Evolutionary conservation across 2,113 vertebrate genomes (phyloP).

Genomic region (Percopsis transmontana): DNA sequence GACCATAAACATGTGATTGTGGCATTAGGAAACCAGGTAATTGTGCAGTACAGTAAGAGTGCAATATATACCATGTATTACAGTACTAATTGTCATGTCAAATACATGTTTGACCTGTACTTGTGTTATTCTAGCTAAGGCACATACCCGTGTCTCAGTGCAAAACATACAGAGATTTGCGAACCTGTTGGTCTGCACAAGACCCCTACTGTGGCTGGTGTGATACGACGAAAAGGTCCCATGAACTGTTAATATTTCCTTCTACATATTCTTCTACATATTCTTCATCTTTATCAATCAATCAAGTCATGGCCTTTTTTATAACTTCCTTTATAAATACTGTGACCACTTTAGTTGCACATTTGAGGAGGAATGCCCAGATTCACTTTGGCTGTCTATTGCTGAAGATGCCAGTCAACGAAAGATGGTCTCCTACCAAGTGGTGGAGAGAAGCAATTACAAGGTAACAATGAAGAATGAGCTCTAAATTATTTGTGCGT

Average conservation of each 20-base stretch:
- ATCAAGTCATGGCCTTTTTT: no score
- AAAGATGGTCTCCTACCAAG: constrained; percentile 57
- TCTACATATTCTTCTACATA: no score
- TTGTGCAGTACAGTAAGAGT: neutral
- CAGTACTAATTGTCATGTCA: neutral
- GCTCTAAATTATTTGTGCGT: no score
- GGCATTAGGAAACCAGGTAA: constrained; percentile 83
- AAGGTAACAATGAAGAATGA: constrained; percentile 45
- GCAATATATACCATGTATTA: neutral
- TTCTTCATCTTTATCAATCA: no score
- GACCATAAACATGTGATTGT: constrained; percentile 84
- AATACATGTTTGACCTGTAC: neutral
- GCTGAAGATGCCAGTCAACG: constrained; percentile 43
- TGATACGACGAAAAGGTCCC: constrained; percentile 44
- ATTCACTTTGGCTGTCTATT: constrained; percentile 65
- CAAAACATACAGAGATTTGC: constrained; percentile 63
- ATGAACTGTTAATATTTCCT: neutral
- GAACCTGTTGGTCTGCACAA: constrained; percentile 80
- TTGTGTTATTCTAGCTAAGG: constrained; percentile 77
- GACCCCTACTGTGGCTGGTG: constrained; percentile 95
- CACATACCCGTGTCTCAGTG: constrained; percentile 84
- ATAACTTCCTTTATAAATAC: neutral
- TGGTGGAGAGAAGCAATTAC: neutral
- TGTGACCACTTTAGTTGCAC: constrained; percentile 60
- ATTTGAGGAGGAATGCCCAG: constrained; percentile 59